Conservation (phyloP, 1,140 invertebrate species). For the Lepidostoma basale region DNA sequence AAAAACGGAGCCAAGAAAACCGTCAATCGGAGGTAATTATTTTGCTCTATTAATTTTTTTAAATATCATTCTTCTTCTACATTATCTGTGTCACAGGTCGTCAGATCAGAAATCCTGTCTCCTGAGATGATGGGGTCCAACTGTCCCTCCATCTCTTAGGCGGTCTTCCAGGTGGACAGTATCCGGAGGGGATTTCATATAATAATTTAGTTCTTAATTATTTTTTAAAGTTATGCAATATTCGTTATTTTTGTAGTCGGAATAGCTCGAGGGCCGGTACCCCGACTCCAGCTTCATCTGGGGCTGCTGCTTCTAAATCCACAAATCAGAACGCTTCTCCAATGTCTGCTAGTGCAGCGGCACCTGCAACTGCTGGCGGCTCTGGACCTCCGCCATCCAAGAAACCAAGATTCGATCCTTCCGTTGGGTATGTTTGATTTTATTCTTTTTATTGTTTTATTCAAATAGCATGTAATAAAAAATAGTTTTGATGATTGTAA, state of each 20-base stretch:
- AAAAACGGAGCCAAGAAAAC: slow-evolving; percentile 31
- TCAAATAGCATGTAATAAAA: neutral
- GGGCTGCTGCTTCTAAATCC: slow-evolving; percentile 3
- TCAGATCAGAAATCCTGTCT: too few relatives aligned
- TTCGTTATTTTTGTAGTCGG: slow-evolving; percentile 49
- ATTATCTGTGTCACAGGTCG: too few relatives aligned
- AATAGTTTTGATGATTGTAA: too few relatives aligned
- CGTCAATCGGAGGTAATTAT: slow-evolving; percentile 34
- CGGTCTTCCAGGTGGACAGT: too few relatives aligned
- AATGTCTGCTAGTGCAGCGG: slow-evolving; percentile 47
- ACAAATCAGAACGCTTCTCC: neutral
- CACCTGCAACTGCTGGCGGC: slow-evolving; percentile 41
- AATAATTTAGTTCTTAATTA: too few relatives aligned
- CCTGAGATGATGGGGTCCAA: too few relatives aligned
- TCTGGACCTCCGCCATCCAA: slow-evolving; percentile 48
- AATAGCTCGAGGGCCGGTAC: slow-evolving; percentile 71
- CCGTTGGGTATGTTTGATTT: slow-evolving; percentile 48
- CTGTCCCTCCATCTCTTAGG: too few relatives aligned
- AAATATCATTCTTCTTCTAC: too few relatives aligned
- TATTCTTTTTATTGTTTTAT: slow-evolving; percentile 5
- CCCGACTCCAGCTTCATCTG: slow-evolving; percentile 56
- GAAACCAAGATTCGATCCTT: slow-evolving; percentile 51
- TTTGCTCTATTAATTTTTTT: slow-evolving; percentile 17
- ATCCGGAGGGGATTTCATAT: too few relatives aligned
- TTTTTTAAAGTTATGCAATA: too few relatives aligned